Conservation (phyloP, 2,888 invertebrate species). For the Hydraecia micacea region DNA sequence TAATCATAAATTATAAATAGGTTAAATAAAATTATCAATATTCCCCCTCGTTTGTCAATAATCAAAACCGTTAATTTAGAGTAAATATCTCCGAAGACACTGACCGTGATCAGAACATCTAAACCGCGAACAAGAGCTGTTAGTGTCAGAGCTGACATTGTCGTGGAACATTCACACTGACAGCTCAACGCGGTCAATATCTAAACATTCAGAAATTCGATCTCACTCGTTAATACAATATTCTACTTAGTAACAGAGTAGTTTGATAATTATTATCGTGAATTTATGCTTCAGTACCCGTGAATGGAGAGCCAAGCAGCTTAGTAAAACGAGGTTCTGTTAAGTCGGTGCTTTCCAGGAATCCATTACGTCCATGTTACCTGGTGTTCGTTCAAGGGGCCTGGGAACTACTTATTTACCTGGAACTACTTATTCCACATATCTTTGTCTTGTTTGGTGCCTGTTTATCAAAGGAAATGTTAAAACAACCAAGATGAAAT, state of each 20-base stretch:
- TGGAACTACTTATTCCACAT: background rate
- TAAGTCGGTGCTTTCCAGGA: background rate
- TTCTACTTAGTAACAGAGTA: background rate
- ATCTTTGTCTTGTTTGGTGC: too few relatives aligned
- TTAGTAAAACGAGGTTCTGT: conserved; percentile 1
- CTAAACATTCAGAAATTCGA: background rate
- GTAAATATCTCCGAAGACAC: background rate
- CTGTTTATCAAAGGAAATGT: background rate
- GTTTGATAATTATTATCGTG: conserved; percentile 4
- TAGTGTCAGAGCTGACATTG: background rate
- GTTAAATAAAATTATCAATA: background rate
- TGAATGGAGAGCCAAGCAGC: background rate
- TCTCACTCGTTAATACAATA: background rate
- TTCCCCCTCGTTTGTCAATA: background rate
- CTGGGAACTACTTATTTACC: background rate
- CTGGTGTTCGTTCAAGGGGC: background rate
- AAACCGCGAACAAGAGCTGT: background rate
- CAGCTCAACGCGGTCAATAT: background rate
- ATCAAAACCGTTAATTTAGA: too few relatives aligned
- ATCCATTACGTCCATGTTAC: background rate
- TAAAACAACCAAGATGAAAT: background rate
- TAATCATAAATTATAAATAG: background rate
- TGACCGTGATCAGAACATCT: background rate
- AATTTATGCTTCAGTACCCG: background rate
- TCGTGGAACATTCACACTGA: background rate